Evolutionary conservation across 2,113 vertebrate genomes (phyloP).

Genomic region (human (Homo sapiens)): GRCh38 chr5:82197001-82197500

Average conservation of each 20-base stretch:
- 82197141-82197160: not conserved
- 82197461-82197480: accelerated
- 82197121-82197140: not conserved
- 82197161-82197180: not conserved
- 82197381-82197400: not conserved
- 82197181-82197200: not conserved
- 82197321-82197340: not conserved
- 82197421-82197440: too few relatives aligned
- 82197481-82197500: accelerated
- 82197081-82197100: not conserved
- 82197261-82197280: not conserved
- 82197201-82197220: not conserved
- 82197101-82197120: not conserved
- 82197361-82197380: not conserved
- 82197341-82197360: not conserved
- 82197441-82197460: too few relatives aligned
- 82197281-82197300: not conserved
- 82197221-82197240: not conserved
- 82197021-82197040: not conserved
- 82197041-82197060: not conserved
- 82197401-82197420: not conserved
- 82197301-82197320: not conserved
- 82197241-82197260: not conserved
- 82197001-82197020: not conserved
- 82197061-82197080: not conserved